phyloP scores from a whole-genome alignment of 2,113 vertebrate genomes.

The Promerops cafer region DNA sequence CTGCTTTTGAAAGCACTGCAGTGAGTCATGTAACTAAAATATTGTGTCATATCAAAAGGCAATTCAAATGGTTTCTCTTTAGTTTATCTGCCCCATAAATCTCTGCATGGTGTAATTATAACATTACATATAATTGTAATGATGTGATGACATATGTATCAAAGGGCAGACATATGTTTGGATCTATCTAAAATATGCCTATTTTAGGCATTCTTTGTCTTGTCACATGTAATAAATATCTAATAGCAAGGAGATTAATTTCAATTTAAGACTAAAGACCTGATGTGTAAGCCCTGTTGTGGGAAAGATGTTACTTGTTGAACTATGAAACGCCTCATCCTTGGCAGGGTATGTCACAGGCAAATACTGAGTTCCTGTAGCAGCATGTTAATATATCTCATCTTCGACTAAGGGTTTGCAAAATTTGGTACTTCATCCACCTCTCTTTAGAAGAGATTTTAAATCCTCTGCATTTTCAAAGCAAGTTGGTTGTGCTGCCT shows the following conservation, averaged over 20 bases:
- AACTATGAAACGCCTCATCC: neutral
- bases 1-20: neutral
- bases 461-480: neutral
- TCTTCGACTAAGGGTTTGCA: neutral
- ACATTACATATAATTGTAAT: neutral
- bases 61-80: neutral
- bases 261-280: neutral
- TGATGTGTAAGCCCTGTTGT: neutral
- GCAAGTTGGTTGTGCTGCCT: neutral
- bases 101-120: slow-evolving; percentile 1
- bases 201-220: neutral
- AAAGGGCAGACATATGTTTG: neutral
- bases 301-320: neutral
- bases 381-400: neutral
- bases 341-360: neutral
- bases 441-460: neutral
- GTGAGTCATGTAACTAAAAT: neutral
- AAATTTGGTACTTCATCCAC: neutral
- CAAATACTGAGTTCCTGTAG: neutral
- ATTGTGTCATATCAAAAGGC: neutral
- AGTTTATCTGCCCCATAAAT: neutral
- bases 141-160: neutral
- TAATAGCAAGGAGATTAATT: neutral
- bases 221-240: neutral
- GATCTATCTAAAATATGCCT: neutral